Evolutionary conservation across 2,888 invertebrate species (phyloP).

Genomic region (Coleophora deauratella): DNA sequence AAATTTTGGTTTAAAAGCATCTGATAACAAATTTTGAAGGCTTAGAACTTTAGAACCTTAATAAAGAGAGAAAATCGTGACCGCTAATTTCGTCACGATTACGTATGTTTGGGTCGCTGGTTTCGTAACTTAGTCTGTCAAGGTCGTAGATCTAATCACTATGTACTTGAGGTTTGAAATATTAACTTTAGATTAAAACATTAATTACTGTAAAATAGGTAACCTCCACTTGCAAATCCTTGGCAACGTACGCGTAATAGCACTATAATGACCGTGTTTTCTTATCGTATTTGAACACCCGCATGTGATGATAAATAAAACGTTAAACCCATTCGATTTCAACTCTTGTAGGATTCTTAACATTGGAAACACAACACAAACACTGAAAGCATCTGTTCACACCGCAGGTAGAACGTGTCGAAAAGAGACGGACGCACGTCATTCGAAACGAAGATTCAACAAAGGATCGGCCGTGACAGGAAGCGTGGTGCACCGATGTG

Average conservation of each 20-base stretch:
- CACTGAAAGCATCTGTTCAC: slow-evolving; percentile 38
- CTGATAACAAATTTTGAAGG: slow-evolving; percentile 22
- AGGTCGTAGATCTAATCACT: slow-evolving; percentile 55
- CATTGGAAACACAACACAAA: slow-evolving; percentile 32
- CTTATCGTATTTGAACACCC: not conserved
- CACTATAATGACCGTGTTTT: slow-evolving; percentile 22
- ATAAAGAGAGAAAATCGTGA: slow-evolving; percentile 54
- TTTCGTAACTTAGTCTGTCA: slow-evolving; percentile 56
- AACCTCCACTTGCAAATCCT: slow-evolving; percentile 21
- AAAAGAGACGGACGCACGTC: slow-evolving; percentile 64
- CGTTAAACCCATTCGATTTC: not conserved
- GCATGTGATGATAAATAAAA: slow-evolving; percentile 2
- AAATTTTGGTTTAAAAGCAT: slow-evolving; percentile 15
- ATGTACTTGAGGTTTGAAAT: slow-evolving; percentile 45
- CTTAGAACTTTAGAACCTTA: slow-evolving; percentile 21
- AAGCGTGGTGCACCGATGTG: slow-evolving; percentile 45
- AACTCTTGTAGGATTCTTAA: slow-evolving; percentile 20
- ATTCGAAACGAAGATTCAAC: slow-evolving; percentile 56
- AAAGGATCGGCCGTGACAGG: slow-evolving; percentile 60
- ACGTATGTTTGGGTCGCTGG: slow-evolving; percentile 46
- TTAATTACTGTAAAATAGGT: slow-evolving; percentile 21
- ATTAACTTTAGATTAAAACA: slow-evolving; percentile 29
- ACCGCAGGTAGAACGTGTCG: slow-evolving; percentile 46
- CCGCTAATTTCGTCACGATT: slow-evolving; percentile 48
- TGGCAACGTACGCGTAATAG: slow-evolving; percentile 19